Percentiles rank a stretch among this genome's conserved stretches.
Conservation (phyloP, 2,113 vertebrate species). For the Ploceus nigricollis region DNA sequence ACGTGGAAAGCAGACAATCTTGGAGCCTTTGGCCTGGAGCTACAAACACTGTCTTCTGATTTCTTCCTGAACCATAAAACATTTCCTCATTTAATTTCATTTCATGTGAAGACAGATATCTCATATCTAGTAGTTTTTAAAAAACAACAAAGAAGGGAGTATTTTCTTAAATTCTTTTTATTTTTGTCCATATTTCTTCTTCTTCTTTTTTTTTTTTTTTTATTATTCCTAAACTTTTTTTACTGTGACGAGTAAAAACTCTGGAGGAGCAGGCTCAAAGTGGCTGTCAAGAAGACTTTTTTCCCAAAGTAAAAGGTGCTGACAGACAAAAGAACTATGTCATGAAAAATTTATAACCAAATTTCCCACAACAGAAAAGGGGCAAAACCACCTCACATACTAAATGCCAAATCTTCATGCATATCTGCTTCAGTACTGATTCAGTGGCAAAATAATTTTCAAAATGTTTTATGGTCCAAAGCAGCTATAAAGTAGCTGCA, state of each 20-base stretch:
- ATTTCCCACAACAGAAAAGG: slow-evolving; percentile 43
- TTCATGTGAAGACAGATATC: neutral
- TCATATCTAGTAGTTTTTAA: neutral
- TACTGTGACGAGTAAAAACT: slow-evolving; percentile 1
- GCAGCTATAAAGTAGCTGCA: slow-evolving; percentile 68
- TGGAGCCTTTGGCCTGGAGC: neutral
- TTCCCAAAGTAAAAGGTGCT: slow-evolving; percentile 44
- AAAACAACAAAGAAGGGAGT: neutral
- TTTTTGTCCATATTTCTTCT: neutral
- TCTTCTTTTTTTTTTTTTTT: neutral
- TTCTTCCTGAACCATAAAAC: neutral
- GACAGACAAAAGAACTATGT: slow-evolving; percentile 56
- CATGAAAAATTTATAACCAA: slow-evolving; percentile 66
- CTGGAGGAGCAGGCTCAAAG: slow-evolving; percentile 45
- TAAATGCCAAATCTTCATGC: slow-evolving; percentile 41
- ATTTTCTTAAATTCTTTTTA: neutral
- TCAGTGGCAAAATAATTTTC: slow-evolving; percentile 69
- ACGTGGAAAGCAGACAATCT: neutral
- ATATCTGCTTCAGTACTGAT: slow-evolving; percentile 51
- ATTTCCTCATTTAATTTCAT: neutral
- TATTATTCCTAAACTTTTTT: neutral
- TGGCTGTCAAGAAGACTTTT: slow-evolving; percentile 46
- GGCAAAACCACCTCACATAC: slow-evolving; percentile 36
- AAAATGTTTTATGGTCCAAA: slow-evolving; percentile 71
- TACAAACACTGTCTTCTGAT: neutral